Conservation (phyloP, 1,140 invertebrate species). For the Aphidius ervi region DNA sequence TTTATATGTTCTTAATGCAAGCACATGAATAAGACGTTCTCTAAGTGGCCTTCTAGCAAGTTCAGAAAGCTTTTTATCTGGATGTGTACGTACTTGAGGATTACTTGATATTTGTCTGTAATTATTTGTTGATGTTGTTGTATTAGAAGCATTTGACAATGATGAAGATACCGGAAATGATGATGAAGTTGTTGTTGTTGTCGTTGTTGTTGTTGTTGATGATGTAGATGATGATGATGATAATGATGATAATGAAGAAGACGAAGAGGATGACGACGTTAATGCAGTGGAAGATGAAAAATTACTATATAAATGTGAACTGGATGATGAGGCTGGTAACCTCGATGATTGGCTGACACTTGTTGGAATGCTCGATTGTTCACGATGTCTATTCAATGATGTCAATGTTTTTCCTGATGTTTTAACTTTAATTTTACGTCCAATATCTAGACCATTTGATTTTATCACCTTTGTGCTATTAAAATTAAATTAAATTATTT, state of each 20-base stretch:
- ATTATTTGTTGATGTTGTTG: constrained; percentile 23
- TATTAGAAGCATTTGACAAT: constrained; percentile 18
- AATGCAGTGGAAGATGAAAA: constrained; percentile 40
- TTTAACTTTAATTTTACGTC: constrained; percentile 75
- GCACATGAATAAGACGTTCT: constrained; percentile 87
- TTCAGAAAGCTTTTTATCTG: constrained; percentile 55
- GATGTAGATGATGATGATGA: background rate
- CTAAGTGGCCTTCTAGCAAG: constrained; percentile 68
- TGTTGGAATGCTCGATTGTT: constrained; percentile 35
- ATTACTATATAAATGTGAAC: constrained; percentile 15
- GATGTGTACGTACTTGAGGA: constrained; percentile 30
- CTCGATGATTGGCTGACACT: constrained; percentile 29
- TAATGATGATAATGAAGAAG: constrained; percentile 3
- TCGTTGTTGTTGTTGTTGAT: background rate
- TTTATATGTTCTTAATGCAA: constrained; percentile 88
- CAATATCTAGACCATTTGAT: constrained; percentile 80
- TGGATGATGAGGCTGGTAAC: constrained; percentile 24
- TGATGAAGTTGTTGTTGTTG: constrained; percentile 15
- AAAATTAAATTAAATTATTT: constrained; percentile 5
- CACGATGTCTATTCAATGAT: constrained; percentile 42
- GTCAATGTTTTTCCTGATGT: constrained; percentile 44
- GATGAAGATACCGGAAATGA: constrained; percentile 24
- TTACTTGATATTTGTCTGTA: constrained; percentile 35
- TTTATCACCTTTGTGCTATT: constrained; percentile 85
- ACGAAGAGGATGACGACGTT: constrained; percentile 8